Conservation (phyloP, 2,888 invertebrate species). For the Yponomeuta plumbellus region DNA sequence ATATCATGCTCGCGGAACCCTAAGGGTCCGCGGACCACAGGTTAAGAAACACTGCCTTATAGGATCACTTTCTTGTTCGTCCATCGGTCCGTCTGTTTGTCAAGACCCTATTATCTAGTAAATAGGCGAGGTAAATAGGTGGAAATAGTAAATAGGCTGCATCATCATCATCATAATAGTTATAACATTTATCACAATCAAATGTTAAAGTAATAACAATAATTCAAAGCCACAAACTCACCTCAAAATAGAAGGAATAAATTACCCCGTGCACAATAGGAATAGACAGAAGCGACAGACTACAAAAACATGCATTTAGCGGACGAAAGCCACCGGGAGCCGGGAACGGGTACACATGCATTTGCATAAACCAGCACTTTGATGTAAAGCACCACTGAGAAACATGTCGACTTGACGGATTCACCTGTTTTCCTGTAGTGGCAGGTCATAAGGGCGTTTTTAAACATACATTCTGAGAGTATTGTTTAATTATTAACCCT, state of each 20-base stretch:
- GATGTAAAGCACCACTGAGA: slow-evolving; percentile 5
- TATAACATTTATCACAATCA: no score
- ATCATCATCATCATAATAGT: no score
- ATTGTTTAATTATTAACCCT: no score
- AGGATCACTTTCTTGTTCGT: no score
- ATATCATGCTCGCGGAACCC: no score
- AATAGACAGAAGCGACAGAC: not conserved
- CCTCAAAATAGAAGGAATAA: not conserved
- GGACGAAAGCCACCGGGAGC: slow-evolving; percentile 11
- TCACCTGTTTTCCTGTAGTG: not conserved
- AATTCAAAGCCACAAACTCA: not conserved
- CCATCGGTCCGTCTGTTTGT: no score
- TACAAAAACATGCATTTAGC: slow-evolving; percentile 3
- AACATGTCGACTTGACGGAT: not conserved
- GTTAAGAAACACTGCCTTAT: no score
- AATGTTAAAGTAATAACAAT: not conserved
- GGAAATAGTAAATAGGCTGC: no score
- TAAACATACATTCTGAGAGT: no score
- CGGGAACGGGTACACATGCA: slow-evolving; percentile 13
- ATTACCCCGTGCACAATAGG: not conserved
- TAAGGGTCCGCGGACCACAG: no score
- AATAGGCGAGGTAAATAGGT: no score
- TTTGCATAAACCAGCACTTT: slow-evolving; percentile 29
- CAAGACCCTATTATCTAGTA: no score
- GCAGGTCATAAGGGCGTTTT: not conserved